Evolutionary conservation across 1,140 invertebrate genomes (phyloP).

Genomic region (Popillia japonica): DNA sequence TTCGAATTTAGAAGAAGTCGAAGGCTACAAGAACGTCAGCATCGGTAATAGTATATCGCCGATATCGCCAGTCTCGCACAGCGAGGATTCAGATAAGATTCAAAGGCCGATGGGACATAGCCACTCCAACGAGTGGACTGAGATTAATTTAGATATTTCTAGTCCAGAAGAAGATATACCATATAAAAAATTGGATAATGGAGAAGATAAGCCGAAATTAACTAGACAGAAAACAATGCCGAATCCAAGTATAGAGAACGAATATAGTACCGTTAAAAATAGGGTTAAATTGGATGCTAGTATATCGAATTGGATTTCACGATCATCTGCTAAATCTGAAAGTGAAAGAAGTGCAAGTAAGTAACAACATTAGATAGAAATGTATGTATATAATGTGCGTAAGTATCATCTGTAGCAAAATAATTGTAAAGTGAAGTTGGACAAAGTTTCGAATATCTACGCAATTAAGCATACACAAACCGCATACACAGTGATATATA

Average conservation of each 20-base stretch:
- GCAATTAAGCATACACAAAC: too few relatives aligned
- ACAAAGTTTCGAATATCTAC: too few relatives aligned
- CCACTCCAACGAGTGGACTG: conserved; percentile 64
- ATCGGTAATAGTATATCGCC: conserved; percentile 46
- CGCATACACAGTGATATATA: too few relatives aligned
- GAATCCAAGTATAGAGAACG: conserved; percentile 49
- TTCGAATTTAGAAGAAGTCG: conserved; percentile 56
- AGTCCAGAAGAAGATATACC: conserved; percentile 63
- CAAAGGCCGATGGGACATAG: conserved; percentile 43
- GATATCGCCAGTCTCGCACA: conserved; percentile 48
- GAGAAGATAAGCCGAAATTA: conserved; percentile 49
- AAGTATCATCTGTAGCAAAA: too few relatives aligned
- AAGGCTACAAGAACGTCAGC: conserved; percentile 55
- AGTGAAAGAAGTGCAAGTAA: conserved; percentile 44
- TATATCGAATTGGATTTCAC: conserved; percentile 64
- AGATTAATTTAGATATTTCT: conserved; percentile 65
- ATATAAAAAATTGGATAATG: conserved; percentile 47
- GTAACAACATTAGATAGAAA: too few relatives aligned
- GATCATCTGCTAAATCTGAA: conserved; percentile 63
- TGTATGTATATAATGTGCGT: too few relatives aligned
- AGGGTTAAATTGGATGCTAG: conserved; percentile 55
- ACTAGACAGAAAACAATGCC: conserved; percentile 53
- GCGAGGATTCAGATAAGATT: conserved; percentile 46
- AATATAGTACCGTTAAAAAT: conserved; percentile 49
- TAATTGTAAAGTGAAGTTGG: too few relatives aligned